Evolutionary conservation across 2,113 vertebrate species (phyloP), one percentile per base, ranked within the genome.

Genomic region (Haplotaxodon microlepis): DNA sequence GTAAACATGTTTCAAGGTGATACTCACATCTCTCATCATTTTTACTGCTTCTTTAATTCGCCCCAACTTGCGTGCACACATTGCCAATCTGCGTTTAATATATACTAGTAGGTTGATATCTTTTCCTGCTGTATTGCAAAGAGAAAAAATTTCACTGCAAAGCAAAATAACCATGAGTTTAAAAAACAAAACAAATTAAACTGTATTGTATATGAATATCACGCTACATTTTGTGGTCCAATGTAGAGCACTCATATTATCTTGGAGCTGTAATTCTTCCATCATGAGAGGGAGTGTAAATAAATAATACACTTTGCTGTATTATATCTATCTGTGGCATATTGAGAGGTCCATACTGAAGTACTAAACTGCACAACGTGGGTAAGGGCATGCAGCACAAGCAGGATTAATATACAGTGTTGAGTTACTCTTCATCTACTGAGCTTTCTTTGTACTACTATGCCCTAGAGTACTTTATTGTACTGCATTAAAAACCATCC

Each of bases 1-100:
- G 4, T 24, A 3, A 42, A 42, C 19, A 82, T 38, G 36, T 38
- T 51, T 51, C 0, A 78, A 78, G 42, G 24, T 34, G 7, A 51
- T 82, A 98, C 98, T 99, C 96, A 99, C 98, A 93, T 99, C 98
- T 98, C 99, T 98, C 98, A 99, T 99, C 97, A 99, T 99, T 97
- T 99, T 99, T 69, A 99, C 98, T 50, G 98, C 98, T 96, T 99
- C 98, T 96, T 97, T 97, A 91, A 99, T 98, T 91, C 98, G 97
- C 78, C 99, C 99, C 93, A 99, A 97, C 86, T 98, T 99, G 80
- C 99, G 98, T 34, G 99, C 98, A 95, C 99, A 99, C 98, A 99
- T 99, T 36, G 99, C 99, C 61, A 99, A 93, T 92, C 99, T 98
- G 91, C 98, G 97, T 93, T 98, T 99, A 95, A 98, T 98, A 89